Evolutionary conservation across 1,140 invertebrate genomes (phyloP).

Genomic region (Zophobas morio): DNA sequence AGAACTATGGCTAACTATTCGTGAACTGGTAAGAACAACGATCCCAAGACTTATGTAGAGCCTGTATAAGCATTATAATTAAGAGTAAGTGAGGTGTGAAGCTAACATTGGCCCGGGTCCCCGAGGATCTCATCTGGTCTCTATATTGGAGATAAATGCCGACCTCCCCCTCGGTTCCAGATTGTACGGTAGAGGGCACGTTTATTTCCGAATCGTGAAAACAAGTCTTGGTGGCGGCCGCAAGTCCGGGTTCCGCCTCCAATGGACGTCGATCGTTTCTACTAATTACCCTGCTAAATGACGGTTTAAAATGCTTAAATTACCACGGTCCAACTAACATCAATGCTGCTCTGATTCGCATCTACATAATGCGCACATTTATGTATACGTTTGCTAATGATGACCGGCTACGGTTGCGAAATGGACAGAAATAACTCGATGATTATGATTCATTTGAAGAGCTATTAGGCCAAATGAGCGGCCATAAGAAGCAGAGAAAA

Average conservation of each 20-base stretch:
- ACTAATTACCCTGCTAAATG: slow-evolving; percentile 40
- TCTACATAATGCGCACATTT: slow-evolving; percentile 28
- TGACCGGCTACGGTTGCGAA: background rate
- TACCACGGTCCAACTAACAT: slow-evolving; percentile 22
- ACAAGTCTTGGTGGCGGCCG: slow-evolving; percentile 5
- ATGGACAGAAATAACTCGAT: no score
- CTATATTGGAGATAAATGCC: slow-evolving; percentile 61
- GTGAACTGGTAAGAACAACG: slow-evolving; percentile 14
- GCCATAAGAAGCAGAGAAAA: no score
- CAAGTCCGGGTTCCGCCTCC: slow-evolving; percentile 18
- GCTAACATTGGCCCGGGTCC: slow-evolving; percentile 59
- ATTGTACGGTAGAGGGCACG: slow-evolving; percentile 53
- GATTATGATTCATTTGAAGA: no score
- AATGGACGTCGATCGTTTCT: slow-evolving; percentile 42
- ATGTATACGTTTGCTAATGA: slow-evolving; percentile 14
- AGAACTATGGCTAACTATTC: slow-evolving; percentile 36
- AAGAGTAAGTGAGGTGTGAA: slow-evolving; percentile 66
- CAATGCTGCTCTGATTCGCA: slow-evolving; percentile 34
- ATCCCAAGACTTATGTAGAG: slow-evolving; percentile 23
- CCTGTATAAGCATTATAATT: slow-evolving; percentile 62
- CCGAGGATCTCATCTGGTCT: slow-evolving; percentile 61
- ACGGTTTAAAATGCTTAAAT: slow-evolving; percentile 42
- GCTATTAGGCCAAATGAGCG: no score
- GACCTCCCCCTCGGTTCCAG: slow-evolving; percentile 47
- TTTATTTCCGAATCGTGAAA: slow-evolving; percentile 15